Evolutionary conservation across 2,888 invertebrate genomes (phyloP).

Genomic region (Apamea monoglypha): DNA sequence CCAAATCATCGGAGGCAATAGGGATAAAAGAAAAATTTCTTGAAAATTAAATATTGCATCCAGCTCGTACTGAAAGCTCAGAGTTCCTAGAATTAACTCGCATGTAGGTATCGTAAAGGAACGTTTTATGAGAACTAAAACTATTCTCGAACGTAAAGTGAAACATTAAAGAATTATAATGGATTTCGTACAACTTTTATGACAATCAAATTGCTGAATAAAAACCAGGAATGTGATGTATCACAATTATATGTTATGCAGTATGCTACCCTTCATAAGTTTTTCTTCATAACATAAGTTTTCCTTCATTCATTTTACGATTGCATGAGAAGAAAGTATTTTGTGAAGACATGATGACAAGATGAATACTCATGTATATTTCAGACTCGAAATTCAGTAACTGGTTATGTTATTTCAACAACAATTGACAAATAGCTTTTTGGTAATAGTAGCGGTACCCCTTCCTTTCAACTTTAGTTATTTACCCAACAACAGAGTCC

Average conservation of each 20-base stretch:
- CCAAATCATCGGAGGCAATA: constrained; percentile 24
- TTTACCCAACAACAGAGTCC: background rate
- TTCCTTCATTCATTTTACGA: background rate
- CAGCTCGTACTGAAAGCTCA: background rate
- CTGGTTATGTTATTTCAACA: no score
- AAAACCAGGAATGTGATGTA: background rate
- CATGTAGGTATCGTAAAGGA: constrained; percentile 27
- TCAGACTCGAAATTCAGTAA: no score
- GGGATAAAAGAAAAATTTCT: constrained; percentile 11
- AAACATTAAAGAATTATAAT: constrained; percentile 29
- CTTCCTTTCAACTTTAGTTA: background rate
- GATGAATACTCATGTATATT: background rate
- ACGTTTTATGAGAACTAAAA: constrained; percentile 31
- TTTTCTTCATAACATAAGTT: background rate
- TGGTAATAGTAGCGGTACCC: background rate
- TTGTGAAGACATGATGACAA: background rate
- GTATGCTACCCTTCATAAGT: background rate
- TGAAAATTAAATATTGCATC: constrained; percentile 20
- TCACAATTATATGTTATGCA: background rate
- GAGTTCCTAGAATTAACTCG: constrained; percentile 15
- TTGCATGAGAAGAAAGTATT: background rate
- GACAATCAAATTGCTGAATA: constrained; percentile 7
- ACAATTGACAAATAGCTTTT: background rate
- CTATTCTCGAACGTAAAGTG: constrained; percentile 31
- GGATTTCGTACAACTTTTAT: constrained; percentile 9